phyloP scores from a whole-genome alignment of 2,888 invertebrate genomes.

The Parochlus steinenii region DNA sequence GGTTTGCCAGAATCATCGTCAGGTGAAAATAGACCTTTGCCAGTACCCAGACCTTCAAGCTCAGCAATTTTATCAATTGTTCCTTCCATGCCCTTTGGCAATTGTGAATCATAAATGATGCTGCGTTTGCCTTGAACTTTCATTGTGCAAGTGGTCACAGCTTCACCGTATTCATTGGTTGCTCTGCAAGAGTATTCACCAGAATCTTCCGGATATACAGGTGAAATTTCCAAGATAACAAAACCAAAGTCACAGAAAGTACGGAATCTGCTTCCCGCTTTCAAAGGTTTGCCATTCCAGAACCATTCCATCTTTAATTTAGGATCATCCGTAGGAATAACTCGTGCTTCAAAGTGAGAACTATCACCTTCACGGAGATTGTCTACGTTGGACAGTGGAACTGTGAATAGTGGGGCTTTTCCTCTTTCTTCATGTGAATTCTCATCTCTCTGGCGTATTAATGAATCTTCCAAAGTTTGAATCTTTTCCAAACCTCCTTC shows the following conservation, averaged over 20 bases:
- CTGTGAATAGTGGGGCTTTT: slow-evolving; percentile 80
- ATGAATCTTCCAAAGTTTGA: slow-evolving; percentile 78
- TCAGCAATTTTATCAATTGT: slow-evolving; percentile 87
- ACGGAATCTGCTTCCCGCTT: slow-evolving; percentile 81
- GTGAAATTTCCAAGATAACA: slow-evolving; percentile 91
- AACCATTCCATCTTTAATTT: slow-evolving; percentile 87
- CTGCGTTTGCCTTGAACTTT: slow-evolving; percentile 83
- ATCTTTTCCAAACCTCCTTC: slow-evolving; percentile 89
- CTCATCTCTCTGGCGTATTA: slow-evolving; percentile 60
- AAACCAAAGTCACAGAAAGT: slow-evolving; percentile 97
- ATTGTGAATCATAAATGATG: slow-evolving; percentile 78
- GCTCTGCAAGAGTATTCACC: slow-evolving; percentile 84
- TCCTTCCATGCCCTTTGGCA: slow-evolving; percentile 85
- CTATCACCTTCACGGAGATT: slow-evolving; percentile 81
- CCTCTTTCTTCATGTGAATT: slow-evolving; percentile 56
- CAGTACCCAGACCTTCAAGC: slow-evolving; percentile 67
- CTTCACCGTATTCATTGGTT: slow-evolving; percentile 76
- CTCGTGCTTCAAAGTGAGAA: slow-evolving; percentile 75
- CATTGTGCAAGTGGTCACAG: slow-evolving; percentile 77
- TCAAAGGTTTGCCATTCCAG: slow-evolving; percentile 80
- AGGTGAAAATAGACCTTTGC: slow-evolving; percentile 51
- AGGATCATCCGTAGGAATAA: slow-evolving; percentile 81
- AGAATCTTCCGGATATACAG: slow-evolving; percentile 91
- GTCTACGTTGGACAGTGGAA: slow-evolving; percentile 73
- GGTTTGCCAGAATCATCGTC: slow-evolving; percentile 74